A percentile compares a stretch with the other conserved stretches of the same genome.
These are phyloP conservation scores for Vesta saturnalis DNA, from an alignment of 2,888 invertebrate species.

Conservation along the genomic window DNA sequence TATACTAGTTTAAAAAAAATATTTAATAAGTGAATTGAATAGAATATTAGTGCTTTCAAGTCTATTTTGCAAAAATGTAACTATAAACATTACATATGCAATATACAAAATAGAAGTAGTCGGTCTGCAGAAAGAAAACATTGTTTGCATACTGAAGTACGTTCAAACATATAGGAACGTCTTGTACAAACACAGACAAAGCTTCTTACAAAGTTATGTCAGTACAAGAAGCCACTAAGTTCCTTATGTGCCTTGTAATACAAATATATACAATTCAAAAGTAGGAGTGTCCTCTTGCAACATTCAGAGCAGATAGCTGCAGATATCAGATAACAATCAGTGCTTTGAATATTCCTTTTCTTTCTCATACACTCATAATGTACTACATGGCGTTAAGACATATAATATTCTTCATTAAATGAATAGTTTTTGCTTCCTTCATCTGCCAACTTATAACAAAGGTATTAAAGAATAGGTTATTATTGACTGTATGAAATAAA, in stretches of 20 bases:
- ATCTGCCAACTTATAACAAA: conserved; percentile 1
- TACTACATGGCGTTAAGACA: conserved; percentile 23
- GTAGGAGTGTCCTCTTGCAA: conserved; percentile 38
- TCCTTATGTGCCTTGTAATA: conserved; percentile 40
- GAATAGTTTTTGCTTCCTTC: not conserved
- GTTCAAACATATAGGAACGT: conserved; percentile 36
- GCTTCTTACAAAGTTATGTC: conserved; percentile 38
- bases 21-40: no score
- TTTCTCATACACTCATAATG: conserved; percentile 30
- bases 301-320: conserved; percentile 45
- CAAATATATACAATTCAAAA: conserved; percentile 43
- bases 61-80: conserved; percentile 23
- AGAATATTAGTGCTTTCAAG: no score
- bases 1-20: no score
- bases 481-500: no score
- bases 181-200: conserved; percentile 41
- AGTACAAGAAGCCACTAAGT: conserved; percentile 36
- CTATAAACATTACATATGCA: conserved; percentile 13
- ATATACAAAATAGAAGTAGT: conserved; percentile 33
- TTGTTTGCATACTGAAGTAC: conserved; percentile 41
- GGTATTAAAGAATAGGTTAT: no score
- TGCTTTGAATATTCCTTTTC: conserved; percentile 40
- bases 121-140: conserved; percentile 35
- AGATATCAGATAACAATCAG: conserved; percentile 47
- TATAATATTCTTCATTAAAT: conserved; percentile 17